A percentile compares a stretch with the other conserved stretches of the same genome.
Evolutionary conservation across 2,888 invertebrate genomes (phyloP).

Genomic region (Phortica okadai): DNA sequence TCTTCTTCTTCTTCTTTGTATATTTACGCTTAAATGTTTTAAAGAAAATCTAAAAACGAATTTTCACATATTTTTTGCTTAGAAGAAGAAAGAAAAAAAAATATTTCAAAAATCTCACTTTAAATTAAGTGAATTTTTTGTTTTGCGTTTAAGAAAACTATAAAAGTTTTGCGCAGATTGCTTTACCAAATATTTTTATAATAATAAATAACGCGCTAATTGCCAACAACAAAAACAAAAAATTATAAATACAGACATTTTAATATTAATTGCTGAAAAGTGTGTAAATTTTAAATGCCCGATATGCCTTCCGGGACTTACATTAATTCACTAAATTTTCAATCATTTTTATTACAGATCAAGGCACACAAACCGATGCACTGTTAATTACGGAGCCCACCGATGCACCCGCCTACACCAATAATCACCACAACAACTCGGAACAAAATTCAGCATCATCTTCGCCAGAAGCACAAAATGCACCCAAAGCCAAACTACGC

Average conservation of each 20-base stretch:
- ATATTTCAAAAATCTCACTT: not conserved
- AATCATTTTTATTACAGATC: constrained; percentile 50
- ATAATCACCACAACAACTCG: constrained; percentile 24
- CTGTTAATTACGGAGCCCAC: constrained; percentile 67
- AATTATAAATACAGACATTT: not conserved
- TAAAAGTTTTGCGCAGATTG: constrained; percentile 24
- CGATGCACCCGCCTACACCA: constrained; percentile 39
- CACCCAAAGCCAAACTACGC: constrained; percentile 54
- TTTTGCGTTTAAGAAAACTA: not conserved
- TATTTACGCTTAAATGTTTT: not conserved
- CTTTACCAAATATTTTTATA: constrained; percentile 6
- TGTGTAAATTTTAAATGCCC: not conserved
- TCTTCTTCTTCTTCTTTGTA: not conserved
- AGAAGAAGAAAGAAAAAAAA: too few relatives aligned
- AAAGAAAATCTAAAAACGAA: too few relatives aligned
- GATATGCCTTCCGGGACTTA: constrained; percentile 14
- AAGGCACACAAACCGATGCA: constrained; percentile 70
- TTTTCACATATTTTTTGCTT: not conserved
- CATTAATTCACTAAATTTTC: not conserved
- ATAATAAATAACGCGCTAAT: constrained; percentile 15
- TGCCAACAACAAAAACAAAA: not conserved
- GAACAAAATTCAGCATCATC: constrained; percentile 19
- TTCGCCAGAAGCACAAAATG: constrained; percentile 32
- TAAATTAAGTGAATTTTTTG: constrained; percentile 1
- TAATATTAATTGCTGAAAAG: not conserved